Percentiles rank a stretch among this genome's conserved stretches.
These are phyloP conservation scores for Melopsittacus undulatus DNA, from an alignment of 2,797 vertebrate species.

Conservation along the genomic window DNA sequence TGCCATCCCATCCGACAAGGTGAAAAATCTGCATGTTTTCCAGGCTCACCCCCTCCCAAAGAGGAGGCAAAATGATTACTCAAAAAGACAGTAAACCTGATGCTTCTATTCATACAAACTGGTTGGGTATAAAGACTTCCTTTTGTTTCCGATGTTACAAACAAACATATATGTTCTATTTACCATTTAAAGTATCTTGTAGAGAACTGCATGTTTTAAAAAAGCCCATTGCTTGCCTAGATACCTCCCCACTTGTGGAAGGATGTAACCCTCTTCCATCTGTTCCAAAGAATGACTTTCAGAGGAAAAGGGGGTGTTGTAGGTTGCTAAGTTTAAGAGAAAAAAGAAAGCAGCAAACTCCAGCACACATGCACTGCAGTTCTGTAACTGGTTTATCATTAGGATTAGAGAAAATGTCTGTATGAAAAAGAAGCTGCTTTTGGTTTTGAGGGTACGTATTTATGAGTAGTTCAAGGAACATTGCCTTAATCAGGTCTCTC, in stretches of 20 bases:
- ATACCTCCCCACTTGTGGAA: conserved; percentile 66
- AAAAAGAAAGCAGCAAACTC: neutral
- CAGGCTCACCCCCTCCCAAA: neutral
- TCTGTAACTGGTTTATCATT: neutral
- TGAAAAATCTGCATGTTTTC: neutral
- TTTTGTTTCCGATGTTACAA: neutral
- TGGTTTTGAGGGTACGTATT: neutral
- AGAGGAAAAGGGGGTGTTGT: conserved; percentile 63
- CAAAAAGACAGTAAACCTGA: neutral
- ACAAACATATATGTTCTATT: neutral
- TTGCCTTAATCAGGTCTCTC: neutral
- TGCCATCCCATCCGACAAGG: neutral
- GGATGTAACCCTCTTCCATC: conserved; percentile 67
- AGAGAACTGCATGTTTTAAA: conserved; percentile 53
- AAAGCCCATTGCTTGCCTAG: conserved; percentile 59
- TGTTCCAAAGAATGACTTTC: conserved; percentile 64
- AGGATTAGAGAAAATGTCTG: neutral
- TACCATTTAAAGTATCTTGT: conserved; percentile 57
- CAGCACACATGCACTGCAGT: neutral
- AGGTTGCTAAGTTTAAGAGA: conserved; percentile 63
- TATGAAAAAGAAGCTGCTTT: neutral
- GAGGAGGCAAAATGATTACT: neutral
- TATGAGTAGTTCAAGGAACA: neutral
- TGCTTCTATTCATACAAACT: neutral
- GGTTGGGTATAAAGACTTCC: neutral